These are phyloP conservation scores for Tragelaphus scriptus DNA, from an alignment of 2,113 vertebrate species.

Conservation along the genomic window DNA sequence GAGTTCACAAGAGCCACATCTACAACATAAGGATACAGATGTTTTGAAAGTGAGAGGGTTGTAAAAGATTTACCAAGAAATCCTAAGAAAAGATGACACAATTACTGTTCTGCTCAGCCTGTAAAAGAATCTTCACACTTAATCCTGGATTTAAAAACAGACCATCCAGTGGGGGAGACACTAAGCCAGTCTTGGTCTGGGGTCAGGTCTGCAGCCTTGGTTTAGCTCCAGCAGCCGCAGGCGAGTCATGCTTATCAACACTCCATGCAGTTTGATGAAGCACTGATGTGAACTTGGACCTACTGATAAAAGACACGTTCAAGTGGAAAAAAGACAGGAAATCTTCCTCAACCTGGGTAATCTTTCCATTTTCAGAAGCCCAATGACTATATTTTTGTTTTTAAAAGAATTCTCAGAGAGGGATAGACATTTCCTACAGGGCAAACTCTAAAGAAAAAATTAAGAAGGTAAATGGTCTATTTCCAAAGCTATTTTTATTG, in stretches of 20 bases:
- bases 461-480: neutral
- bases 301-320: neutral
- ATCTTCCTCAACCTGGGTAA: neutral
- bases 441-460: neutral
- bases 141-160: neutral
- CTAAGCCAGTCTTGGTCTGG: neutral
- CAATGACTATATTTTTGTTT: neutral
- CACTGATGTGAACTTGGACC: neutral
- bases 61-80: neutral
- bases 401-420: neutral
- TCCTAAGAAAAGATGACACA: neutral
- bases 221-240: neutral
- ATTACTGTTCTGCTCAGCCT: neutral
- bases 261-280: neutral
- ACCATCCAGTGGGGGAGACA: neutral
- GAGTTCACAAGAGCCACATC: neutral
- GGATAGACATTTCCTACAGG: neutral
- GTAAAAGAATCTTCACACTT: neutral
- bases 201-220: neutral
- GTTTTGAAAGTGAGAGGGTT: neutral
- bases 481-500: neutral
- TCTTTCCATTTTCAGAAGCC: neutral
- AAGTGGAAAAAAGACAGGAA: neutral
- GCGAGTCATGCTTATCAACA: neutral
- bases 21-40: neutral